phyloP scores from a whole-genome alignment of 2,113 vertebrate species.

The mouse (Mus musculus) region DNA sequence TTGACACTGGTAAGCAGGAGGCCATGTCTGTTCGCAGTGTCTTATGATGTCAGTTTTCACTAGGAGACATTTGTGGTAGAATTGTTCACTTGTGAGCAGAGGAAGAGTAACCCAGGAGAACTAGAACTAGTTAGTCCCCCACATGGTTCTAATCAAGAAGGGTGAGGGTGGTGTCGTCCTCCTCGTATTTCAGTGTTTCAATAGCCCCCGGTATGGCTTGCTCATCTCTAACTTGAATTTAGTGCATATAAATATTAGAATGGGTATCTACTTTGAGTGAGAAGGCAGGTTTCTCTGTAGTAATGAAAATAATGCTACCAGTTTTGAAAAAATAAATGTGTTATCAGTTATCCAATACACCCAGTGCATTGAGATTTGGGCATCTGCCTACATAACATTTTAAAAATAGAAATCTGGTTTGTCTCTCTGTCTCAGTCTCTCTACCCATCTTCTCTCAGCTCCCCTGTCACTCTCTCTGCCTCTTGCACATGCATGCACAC shows the following conservation, averaged over 20 bases:
- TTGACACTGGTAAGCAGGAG: slow-evolving; percentile 19
- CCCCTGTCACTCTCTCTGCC: neutral
- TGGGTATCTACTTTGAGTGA: slow-evolving; percentile 17
- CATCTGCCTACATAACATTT: neutral
- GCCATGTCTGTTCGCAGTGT: slow-evolving; percentile 29
- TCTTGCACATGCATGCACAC: neutral
- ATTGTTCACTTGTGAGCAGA: slow-evolving; percentile 55
- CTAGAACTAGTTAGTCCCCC: neutral
- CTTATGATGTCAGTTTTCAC: slow-evolving; percentile 22
- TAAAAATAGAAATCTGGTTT: neutral
- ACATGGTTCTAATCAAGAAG: slow-evolving; percentile 12
- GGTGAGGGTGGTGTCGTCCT: slow-evolving; percentile 12
- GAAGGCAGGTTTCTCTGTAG: slow-evolving; percentile 36
- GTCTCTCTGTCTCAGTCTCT: neutral
- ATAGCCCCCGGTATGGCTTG: neutral
- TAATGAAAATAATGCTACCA: slow-evolving; percentile 46
- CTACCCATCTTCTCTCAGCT: neutral
- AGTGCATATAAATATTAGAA: slow-evolving; percentile 47
- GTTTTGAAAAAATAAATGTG: neutral
- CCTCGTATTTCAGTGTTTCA: slow-evolving; percentile 36
- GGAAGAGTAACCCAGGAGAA: slow-evolving; percentile 53
- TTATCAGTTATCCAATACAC: neutral
- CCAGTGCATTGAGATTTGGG: neutral
- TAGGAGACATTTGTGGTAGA: neutral
- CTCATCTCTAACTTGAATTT: slow-evolving; percentile 61